Conservation (phyloP, 2,888 invertebrate genomes). For the Masnerella sp. region DNA sequence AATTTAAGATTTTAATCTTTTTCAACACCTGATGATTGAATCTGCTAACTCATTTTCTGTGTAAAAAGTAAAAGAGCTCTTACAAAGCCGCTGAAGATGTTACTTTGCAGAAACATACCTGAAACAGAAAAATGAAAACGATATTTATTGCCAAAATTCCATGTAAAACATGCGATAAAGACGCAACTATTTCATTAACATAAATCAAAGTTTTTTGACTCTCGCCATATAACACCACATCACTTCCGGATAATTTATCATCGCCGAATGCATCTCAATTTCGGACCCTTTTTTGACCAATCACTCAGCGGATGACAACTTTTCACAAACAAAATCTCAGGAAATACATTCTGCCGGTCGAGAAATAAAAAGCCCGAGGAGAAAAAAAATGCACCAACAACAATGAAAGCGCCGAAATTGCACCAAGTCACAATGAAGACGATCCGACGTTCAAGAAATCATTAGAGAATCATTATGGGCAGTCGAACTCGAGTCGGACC, state of each 20-base stretch:
- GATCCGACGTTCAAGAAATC: constrained; percentile 62
- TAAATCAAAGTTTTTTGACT: constrained; percentile 11
- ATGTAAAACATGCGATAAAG: neutral
- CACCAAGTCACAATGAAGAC: constrained; percentile 8
- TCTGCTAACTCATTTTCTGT: no score
- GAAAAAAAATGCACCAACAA: neutral
- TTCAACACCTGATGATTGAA: no score
- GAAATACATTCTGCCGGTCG: constrained; percentile 1
- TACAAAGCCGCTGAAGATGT: constrained; percentile 2
- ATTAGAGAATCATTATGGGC: constrained; percentile 74
- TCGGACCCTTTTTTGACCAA: constrained; percentile 1
- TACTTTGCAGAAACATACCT: constrained; percentile 20
- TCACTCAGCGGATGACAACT: constrained; percentile 1
- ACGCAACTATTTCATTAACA: constrained; percentile 13
- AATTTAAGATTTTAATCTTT: no score
- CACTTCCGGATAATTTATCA: constrained; percentile 29
- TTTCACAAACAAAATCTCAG: neutral
- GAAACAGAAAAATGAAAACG: constrained; percentile 18
- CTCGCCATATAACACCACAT: constrained; percentile 24
- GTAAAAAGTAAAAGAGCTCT: constrained; percentile 3
- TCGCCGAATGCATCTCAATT: constrained; percentile 21
- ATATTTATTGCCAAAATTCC: neutral
- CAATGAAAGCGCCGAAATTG: constrained; percentile 18
- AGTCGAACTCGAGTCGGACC: constrained; percentile 61
- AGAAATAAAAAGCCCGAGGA: neutral